phyloP scores from a whole-genome alignment of 2,113 vertebrate species.

The Ageneiosus marmoratus region DNA sequence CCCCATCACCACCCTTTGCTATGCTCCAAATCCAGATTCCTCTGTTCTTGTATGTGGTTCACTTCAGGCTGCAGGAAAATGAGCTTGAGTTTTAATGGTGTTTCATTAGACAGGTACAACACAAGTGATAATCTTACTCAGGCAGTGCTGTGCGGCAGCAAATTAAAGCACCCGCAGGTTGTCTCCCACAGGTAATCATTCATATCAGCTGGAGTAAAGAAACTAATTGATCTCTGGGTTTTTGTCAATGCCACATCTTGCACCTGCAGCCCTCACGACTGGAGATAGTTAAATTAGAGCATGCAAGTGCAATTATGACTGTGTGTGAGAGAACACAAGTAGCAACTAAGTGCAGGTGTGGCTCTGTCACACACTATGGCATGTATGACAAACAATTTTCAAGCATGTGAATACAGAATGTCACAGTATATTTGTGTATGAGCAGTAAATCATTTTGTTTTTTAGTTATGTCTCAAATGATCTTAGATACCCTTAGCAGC shows the following conservation, averaged over 20 bases:
- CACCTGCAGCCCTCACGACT: conserved; percentile 40
- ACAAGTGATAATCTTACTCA: conserved; percentile 22
- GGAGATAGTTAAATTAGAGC: conserved; percentile 39
- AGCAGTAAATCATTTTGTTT: not conserved
- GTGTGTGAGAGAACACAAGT: not conserved
- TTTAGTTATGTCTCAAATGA: not conserved
- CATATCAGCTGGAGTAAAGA: conserved; percentile 33
- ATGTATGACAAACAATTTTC: conserved; percentile 14
- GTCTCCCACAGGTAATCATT: conserved; percentile 38
- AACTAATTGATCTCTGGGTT: conserved; percentile 43
- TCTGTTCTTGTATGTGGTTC: conserved; percentile 14
- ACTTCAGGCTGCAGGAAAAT: conserved; percentile 7
- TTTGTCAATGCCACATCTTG: conserved; percentile 41
- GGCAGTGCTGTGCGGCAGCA: conserved; percentile 34
- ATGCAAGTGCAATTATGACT: conserved; percentile 29
- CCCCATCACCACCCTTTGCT: not conserved
- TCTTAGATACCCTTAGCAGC: not conserved
- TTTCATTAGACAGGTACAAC: conserved; percentile 27
- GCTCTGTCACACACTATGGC: not conserved
- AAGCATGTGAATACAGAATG: not conserved
- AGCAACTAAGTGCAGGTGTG: not conserved
- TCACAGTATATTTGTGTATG: not conserved
- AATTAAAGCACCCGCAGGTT: conserved; percentile 37
- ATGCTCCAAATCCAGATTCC: not conserved
- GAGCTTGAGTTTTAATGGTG: conserved; percentile 31